Percentiles rank a stretch among this genome's conserved stretches.
Evolutionary conservation across 2,888 invertebrate species (phyloP).

Genomic region (Xylota sylvarum): DNA sequence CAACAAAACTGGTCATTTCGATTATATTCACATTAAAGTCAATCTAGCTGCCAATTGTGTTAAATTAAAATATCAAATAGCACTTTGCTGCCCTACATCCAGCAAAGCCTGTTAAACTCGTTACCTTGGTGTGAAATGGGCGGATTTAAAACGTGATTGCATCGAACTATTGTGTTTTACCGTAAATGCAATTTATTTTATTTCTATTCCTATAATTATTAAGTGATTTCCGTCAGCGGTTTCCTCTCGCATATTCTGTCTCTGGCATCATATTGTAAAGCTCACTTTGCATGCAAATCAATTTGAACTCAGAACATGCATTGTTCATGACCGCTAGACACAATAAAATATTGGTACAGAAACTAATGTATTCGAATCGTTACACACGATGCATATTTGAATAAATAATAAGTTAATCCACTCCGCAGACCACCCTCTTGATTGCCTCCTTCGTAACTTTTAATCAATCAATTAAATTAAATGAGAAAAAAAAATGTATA

Average conservation of each 20-base stretch:
- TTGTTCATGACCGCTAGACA: slow-evolving; percentile 36
- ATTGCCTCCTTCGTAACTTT: not conserved
- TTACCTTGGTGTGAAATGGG: slow-evolving; percentile 10
- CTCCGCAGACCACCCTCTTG: not conserved
- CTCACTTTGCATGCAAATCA: slow-evolving; percentile 8
- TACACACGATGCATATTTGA: slow-evolving; percentile 37
- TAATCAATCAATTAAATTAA: slow-evolving; percentile 24
- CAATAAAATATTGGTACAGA: slow-evolving; percentile 32
- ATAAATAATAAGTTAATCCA: slow-evolving; percentile 12
- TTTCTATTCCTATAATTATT: slow-evolving; percentile 21
- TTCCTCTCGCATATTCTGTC: slow-evolving; percentile 19
- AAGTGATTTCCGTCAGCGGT: slow-evolving; percentile 11
- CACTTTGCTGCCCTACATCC: not conserved
- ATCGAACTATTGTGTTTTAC: slow-evolving; percentile 12
- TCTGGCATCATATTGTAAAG: slow-evolving; percentile 28
- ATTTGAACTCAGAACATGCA: slow-evolving; percentile 1
- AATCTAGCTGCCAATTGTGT: not conserved
- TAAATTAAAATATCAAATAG: not conserved
- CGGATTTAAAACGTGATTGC: not conserved
- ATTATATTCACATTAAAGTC: not conserved
- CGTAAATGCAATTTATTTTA: slow-evolving; percentile 10
- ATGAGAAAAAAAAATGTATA: not conserved
- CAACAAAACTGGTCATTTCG: not conserved
- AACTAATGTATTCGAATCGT: slow-evolving; percentile 37
- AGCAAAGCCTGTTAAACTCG: not conserved